A percentile compares a stretch with the other conserved stretches of the same genome.
These are phyloP conservation scores for Cinara cedri DNA, from an alignment of 2,888 invertebrate genomes.

Conservation along the genomic window DNA sequence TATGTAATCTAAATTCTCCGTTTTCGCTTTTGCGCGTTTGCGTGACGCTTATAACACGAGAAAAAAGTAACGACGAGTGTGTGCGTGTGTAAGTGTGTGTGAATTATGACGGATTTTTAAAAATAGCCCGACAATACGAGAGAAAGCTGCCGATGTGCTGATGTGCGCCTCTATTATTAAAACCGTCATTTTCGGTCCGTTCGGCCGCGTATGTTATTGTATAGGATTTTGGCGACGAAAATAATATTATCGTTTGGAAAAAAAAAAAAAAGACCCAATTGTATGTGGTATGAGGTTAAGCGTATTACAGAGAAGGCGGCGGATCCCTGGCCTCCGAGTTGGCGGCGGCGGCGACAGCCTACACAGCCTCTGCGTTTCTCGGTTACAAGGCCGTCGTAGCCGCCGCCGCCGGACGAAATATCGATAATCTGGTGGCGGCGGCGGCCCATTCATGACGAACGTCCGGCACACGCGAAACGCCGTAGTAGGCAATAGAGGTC, in stretches of 20 bases:
- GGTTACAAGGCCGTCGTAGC: constrained; percentile 44
- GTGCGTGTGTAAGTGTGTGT: too few relatives aligned
- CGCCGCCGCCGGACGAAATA: constrained; percentile 20
- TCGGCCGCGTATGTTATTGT: too few relatives aligned
- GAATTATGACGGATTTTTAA: too few relatives aligned
- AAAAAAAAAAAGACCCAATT: constrained; percentile 6
- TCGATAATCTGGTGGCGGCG: constrained; percentile 28
- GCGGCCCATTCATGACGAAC: constrained; percentile 50
- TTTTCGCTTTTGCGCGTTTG: too few relatives aligned
- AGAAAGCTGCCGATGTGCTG: too few relatives aligned
- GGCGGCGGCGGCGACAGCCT: background rate
- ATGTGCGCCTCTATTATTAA: too few relatives aligned
- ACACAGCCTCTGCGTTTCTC: constrained; percentile 30
- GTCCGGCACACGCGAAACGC: constrained; percentile 1
- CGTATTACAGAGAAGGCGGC: too few relatives aligned
- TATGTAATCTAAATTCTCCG: too few relatives aligned
- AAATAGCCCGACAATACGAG: background rate
- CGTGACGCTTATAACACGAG: too few relatives aligned
- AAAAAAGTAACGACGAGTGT: too few relatives aligned
- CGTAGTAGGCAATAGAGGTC: constrained; percentile 48
- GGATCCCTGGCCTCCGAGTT: background rate
- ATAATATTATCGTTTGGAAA: background rate
- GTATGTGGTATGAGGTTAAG: too few relatives aligned
- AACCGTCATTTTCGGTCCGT: too few relatives aligned
- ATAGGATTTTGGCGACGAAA: background rate